Percentiles rank a stretch among this genome's conserved stretches.
These are phyloP conservation scores for Hemaris fuciformis DNA, from an alignment of 2,888 invertebrate species.

Conservation along the genomic window DNA sequence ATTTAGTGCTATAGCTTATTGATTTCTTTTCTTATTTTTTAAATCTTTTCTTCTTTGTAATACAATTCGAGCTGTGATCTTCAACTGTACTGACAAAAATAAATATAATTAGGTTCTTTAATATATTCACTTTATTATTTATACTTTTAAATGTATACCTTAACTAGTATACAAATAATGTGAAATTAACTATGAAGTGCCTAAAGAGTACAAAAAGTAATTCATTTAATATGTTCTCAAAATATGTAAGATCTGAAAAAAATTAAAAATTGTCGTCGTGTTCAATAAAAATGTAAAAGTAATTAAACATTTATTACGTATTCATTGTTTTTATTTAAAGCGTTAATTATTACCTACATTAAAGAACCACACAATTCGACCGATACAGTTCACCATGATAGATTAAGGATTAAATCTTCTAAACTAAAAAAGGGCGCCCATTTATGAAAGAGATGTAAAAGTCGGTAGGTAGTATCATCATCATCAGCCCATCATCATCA, in stretches of 20 bases:
- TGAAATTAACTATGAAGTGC: neutral
- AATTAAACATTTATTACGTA: neutral
- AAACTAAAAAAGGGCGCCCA: too few relatives aligned
- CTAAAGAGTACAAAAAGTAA: constrained; percentile 4
- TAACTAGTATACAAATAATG: neutral
- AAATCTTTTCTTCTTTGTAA: neutral
- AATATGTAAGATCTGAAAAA: neutral
- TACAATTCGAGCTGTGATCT: neutral
- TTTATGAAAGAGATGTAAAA: too few relatives aligned
- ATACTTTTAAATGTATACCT: neutral
- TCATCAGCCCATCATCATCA: too few relatives aligned
- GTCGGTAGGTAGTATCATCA: too few relatives aligned
- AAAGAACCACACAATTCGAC: too few relatives aligned
- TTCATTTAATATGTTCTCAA: neutral
- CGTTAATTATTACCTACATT: too few relatives aligned
- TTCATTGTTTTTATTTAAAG: too few relatives aligned
- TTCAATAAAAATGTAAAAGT: neutral
- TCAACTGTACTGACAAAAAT: neutral
- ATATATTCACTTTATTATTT: neutral
- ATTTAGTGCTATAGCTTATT: neutral
- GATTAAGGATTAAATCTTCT: too few relatives aligned
- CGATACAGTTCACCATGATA: too few relatives aligned
- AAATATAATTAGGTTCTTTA: neutral
- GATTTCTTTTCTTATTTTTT: too few relatives aligned
- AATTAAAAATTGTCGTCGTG: neutral